phyloP scores from a whole-genome alignment of 2,113 vertebrate genomes.

The Callithrix jacchus region DNA sequence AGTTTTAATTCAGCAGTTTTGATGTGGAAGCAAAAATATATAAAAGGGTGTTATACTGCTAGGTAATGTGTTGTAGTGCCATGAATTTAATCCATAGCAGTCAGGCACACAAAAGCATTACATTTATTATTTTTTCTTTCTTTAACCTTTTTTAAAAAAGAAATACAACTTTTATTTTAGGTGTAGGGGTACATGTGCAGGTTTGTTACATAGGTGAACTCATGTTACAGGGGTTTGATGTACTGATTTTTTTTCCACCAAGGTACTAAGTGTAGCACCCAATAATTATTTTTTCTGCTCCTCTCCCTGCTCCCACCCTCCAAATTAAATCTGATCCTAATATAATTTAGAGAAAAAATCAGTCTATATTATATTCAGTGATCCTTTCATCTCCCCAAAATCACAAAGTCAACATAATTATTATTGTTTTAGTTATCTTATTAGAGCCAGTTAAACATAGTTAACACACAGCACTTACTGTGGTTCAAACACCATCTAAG shows the following conservation, averaged over 20 bases:
- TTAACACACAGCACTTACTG: not conserved
- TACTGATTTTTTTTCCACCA: too few relatives aligned
- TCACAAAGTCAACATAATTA: not conserved
- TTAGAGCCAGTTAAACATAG: not conserved
- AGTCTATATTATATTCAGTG: not conserved
- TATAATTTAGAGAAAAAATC: conserved; percentile 19
- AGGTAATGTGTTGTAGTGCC: not conserved
- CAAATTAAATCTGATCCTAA: conserved; percentile 30
- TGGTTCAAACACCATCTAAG: not conserved
- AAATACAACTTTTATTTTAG: too few relatives aligned
- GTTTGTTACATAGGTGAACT: too few relatives aligned
- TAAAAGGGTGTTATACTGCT: not conserved
- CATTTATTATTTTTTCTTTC: not conserved
- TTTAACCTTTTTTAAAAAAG: too few relatives aligned
- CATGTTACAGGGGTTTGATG: too few relatives aligned
- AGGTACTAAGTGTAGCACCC: too few relatives aligned
- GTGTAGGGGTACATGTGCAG: too few relatives aligned
- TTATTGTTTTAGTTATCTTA: not conserved
- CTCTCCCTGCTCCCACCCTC: too few relatives aligned
- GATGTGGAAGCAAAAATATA: conserved; percentile 47
- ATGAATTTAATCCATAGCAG: conserved; percentile 1
- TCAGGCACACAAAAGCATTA: not conserved
- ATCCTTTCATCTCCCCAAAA: not conserved
- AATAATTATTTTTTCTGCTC: too few relatives aligned
- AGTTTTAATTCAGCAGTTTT: conserved; percentile 35